These are phyloP conservation scores for Erythrolamprus reginae DNA, from an alignment of 2,113 vertebrate genomes.

Conservation along the genomic window DNA sequence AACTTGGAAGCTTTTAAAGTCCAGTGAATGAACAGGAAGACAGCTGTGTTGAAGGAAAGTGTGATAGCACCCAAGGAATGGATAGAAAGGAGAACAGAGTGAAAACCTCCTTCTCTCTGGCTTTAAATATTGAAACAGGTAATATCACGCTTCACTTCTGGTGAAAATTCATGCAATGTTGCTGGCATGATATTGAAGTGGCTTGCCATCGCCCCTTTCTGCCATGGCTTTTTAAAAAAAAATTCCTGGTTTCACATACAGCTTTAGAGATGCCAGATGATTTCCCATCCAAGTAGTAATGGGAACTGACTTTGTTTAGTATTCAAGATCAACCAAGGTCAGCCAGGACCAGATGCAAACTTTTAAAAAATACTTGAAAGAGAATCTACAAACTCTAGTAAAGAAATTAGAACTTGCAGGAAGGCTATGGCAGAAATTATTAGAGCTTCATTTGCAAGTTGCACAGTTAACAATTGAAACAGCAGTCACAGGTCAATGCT, in stretches of 20 bases:
- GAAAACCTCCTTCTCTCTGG: not conserved
- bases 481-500: conserved; percentile 31
- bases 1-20: conserved; percentile 17
- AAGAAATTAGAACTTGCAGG: conserved; percentile 47
- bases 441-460: conserved; percentile 44
- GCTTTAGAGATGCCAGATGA: not conserved
- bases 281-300: not conserved
- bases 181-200: not conserved
- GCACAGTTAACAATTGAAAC: conserved; percentile 46
- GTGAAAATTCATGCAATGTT: not conserved
- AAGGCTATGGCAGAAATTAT: conserved; percentile 51
- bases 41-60: not conserved
- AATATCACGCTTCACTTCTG: not conserved
- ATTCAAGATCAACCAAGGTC: not conserved
- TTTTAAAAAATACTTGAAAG: conserved; percentile 23
- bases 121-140: conserved; percentile 10
- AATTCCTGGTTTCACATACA: not conserved
- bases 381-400: conserved; percentile 41
- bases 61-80: conserved; percentile 28
- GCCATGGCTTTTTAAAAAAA: not conserved
- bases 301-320: not conserved
- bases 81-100: not conserved
- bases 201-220: not conserved
- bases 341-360: not conserved
- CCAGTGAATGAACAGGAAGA: conserved; percentile 21